A percentile compares a stretch with the other conserved stretches of the same genome.
phyloP scores from a whole-genome alignment of 2,113 vertebrate species.

The Vanacampus margaritifer region DNA sequence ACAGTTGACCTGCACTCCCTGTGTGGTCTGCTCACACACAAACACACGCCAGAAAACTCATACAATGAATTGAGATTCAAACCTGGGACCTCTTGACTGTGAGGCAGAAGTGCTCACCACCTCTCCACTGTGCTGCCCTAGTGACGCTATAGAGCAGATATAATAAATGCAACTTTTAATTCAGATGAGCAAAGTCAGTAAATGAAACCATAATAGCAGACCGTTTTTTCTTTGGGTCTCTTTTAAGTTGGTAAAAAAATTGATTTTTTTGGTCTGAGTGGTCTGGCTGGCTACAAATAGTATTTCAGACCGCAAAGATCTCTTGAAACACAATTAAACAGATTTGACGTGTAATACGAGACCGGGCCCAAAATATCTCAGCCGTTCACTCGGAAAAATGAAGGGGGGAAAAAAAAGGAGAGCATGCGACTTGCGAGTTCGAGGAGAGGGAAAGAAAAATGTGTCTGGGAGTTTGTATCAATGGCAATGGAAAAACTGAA shows the following conservation, averaged over 20 bases:
- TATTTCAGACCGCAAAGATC: constrained; percentile 45
- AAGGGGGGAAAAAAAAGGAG: constrained; percentile 16
- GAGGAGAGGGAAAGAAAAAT: constrained; percentile 50
- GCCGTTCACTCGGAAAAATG: constrained; percentile 43
- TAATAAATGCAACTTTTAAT: neutral
- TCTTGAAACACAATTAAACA: constrained; percentile 69
- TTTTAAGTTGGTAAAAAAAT: constrained; percentile 45
- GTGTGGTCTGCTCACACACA: constrained; percentile 71
- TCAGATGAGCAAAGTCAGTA: neutral
- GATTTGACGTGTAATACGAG: constrained; percentile 50
- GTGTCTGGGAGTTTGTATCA: constrained; percentile 46
- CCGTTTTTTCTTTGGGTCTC: constrained; percentile 29
- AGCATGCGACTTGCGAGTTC: constrained; percentile 46
- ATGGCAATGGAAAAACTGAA: constrained; percentile 63
- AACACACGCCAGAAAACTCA: neutral
- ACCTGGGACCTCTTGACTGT: too few species aligned
- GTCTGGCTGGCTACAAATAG: constrained; percentile 56
- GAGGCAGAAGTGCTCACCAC: too few species aligned
- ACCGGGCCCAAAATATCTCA: constrained; percentile 51
- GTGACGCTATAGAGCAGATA: too few species aligned
- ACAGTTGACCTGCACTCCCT: constrained; percentile 82
- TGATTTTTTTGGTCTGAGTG: constrained; percentile 37
- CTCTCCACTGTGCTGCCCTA: too few species aligned
- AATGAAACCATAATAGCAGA: neutral
- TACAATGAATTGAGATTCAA: too few species aligned